Conservation (phyloP, 2,888 invertebrate genomes). For the Cheilosia pagana region DNA sequence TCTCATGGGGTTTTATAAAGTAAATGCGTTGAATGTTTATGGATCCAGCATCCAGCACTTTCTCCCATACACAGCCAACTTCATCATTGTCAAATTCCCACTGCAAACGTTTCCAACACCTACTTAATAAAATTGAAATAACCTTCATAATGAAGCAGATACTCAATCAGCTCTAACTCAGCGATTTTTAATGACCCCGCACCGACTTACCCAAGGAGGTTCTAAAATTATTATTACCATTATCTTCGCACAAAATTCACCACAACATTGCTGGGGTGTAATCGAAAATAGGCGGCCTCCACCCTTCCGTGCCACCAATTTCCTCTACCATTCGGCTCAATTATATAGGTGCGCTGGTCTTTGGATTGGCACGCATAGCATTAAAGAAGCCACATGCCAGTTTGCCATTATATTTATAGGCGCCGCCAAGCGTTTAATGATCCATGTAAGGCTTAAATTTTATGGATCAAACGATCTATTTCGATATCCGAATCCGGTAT, state of each 20-base stretch:
- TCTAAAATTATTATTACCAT: conserved; percentile 21
- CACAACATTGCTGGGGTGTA: conserved; percentile 30
- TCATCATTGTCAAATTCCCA: too few species aligned
- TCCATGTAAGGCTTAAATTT: conserved; percentile 64
- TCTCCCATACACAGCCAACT: too few species aligned
- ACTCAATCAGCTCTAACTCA: conserved; percentile 4
- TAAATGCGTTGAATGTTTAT: too few species aligned
- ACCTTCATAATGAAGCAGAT: not conserved
- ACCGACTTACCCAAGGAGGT: not conserved
- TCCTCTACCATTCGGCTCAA: conserved; percentile 30
- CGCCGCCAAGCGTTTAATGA: conserved; percentile 51
- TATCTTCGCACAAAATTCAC: conserved; percentile 15
- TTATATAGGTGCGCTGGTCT: conserved; percentile 16
- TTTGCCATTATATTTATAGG: conserved; percentile 55
- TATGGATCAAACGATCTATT: conserved; percentile 72
- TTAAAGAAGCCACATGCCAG: conserved; percentile 40
- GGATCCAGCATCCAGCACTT: too few species aligned
- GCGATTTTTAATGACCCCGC: not conserved
- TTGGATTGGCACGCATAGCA: conserved; percentile 45
- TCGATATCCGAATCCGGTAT: conserved; percentile 55
- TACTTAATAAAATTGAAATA: not conserved
- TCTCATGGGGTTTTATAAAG: too few species aligned
- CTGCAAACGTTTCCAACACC: too few species aligned
- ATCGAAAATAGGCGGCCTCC: conserved; percentile 34
- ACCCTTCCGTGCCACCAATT: conserved; percentile 7